Evolutionary conservation across 1,140 invertebrate species (phyloP).

Genomic region (Drosophila simulans): DNA sequence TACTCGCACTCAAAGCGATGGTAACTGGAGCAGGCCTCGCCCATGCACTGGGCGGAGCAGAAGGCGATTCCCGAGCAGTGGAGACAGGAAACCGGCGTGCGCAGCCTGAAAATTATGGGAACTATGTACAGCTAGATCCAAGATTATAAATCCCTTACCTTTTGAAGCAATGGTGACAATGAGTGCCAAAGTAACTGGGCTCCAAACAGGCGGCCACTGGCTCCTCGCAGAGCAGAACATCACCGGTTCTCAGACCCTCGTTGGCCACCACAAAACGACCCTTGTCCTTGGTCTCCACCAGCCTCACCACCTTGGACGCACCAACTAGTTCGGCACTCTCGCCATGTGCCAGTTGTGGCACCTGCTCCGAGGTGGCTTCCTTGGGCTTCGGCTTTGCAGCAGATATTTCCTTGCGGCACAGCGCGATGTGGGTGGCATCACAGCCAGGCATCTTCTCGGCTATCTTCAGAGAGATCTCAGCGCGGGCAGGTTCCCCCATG

Average conservation of each 20-base stretch:
- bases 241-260: conserved; percentile 87
- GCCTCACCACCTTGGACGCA: conserved; percentile 84
- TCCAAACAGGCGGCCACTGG: conserved; percentile 91
- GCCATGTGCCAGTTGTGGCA: conserved; percentile 61
- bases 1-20: conserved; percentile 93
- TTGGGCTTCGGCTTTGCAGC: conserved; percentile 25
- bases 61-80: conserved; percentile 91
- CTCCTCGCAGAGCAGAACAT: conserved; percentile 89
- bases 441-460: conserved; percentile 85
- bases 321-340: conserved; percentile 73
- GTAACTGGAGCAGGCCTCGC: conserved; percentile 88
- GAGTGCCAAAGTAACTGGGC: conserved; percentile 89
- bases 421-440: conserved; percentile 71
- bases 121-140: neutral
- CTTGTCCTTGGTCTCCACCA: conserved; percentile 84
- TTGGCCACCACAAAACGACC: conserved; percentile 87
- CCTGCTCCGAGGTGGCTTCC: neutral
- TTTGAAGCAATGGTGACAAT: conserved; percentile 93
- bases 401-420: conserved; percentile 61
- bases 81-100: conserved; percentile 89
- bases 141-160: conserved; percentile 84
- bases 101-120: conserved; percentile 84
- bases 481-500: conserved; percentile 85
- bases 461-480: conserved; percentile 87
- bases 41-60: conserved; percentile 89